Evolutionary conservation across 2,888 invertebrate genomes (phyloP).

Genomic region (Calameuta filiformis): DNA sequence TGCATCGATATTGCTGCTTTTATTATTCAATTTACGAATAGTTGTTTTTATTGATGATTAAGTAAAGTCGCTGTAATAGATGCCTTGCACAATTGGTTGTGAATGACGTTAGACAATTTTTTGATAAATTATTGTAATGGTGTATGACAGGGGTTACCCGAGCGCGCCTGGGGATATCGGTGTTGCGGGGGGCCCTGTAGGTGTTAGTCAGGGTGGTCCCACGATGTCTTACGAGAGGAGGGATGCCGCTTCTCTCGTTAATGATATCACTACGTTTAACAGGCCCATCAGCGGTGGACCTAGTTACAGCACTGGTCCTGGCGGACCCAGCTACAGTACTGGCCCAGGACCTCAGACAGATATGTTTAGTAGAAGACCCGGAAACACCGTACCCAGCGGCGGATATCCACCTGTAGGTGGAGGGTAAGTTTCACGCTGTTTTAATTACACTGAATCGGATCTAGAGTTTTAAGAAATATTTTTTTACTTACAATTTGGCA

Average conservation of each 20-base stretch:
- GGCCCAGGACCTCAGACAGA: constrained; percentile 63
- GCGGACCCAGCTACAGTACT: constrained; percentile 55
- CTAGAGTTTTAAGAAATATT: constrained; percentile 2
- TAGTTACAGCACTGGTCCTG: constrained; percentile 59
- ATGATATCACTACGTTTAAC: constrained; percentile 43
- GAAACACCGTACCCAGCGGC: constrained; percentile 58
- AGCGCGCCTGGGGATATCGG: constrained; percentile 39
- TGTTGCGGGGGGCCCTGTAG: constrained; percentile 38
- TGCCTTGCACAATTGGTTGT: no score
- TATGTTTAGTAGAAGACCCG: constrained; percentile 63
- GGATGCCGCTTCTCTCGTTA: constrained; percentile 36
- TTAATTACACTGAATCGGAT: no score
- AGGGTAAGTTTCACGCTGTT: constrained; percentile 50
- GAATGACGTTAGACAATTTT: no score
- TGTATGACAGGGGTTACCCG: constrained; percentile 41
- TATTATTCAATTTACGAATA: no score
- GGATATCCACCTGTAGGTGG: constrained; percentile 62
- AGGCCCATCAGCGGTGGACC: constrained; percentile 61
- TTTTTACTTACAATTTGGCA: constrained; percentile 2
- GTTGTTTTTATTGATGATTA: no score
- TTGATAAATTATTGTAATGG: constrained; percentile 29
- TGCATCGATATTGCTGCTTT: no score
- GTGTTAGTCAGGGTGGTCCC: constrained; percentile 36
- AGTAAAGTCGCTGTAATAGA: no score
- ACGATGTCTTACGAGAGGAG: constrained; percentile 27